These are phyloP conservation scores for Poecile atricapillus DNA, from an alignment of 2,113 vertebrate genomes.

Conservation along the genomic window DNA sequence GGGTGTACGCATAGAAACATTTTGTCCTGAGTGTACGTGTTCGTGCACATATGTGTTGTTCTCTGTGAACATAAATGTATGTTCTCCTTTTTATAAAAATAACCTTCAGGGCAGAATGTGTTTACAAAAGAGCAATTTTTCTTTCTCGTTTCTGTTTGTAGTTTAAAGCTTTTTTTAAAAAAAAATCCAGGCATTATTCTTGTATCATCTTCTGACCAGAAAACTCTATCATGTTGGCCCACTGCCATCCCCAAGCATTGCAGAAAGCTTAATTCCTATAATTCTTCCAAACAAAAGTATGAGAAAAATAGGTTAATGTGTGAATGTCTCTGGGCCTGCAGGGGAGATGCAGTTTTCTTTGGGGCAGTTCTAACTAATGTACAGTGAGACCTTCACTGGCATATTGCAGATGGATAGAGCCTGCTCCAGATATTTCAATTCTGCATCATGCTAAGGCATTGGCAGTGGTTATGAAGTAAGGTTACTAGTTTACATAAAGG, in stretches of 20 bases:
- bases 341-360: not conserved
- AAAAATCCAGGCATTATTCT: not conserved
- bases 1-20: not conserved
- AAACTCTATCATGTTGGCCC: not conserved
- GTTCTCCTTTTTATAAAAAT: constrained; percentile 8
- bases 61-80: not conserved
- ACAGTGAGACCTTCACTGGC: not conserved
- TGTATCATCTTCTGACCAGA: constrained; percentile 13
- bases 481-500: not conserved
- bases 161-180: not conserved
- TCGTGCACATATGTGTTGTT: not conserved
- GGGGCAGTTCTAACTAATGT: not conserved
- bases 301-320: not conserved
- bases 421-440: not conserved
- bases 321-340: not conserved
- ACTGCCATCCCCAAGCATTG: not conserved
- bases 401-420: not conserved
- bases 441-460: not conserved
- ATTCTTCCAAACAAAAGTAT: not conserved
- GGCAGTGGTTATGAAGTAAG: not conserved
- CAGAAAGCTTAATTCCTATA: not conserved
- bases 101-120: not conserved
- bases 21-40: not conserved
- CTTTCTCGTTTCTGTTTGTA: constrained; percentile 33
- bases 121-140: not conserved